phyloP scores from a whole-genome alignment of 2,888 invertebrate genomes.

The Meteorus cinctellus region DNA sequence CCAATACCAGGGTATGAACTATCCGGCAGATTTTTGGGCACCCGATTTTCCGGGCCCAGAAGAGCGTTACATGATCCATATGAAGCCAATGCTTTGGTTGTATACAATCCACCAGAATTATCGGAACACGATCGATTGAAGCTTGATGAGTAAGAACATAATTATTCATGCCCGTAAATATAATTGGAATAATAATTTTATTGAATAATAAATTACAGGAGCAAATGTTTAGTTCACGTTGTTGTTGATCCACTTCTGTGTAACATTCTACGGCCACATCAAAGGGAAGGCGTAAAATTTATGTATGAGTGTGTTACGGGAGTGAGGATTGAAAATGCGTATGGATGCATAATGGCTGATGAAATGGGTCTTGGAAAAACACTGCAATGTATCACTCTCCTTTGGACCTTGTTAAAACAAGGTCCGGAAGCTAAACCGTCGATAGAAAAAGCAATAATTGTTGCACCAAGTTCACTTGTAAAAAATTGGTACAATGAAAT shows the following conservation, averaged over 20 bases:
- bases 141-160: constrained; percentile 77
- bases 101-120: constrained; percentile 88
- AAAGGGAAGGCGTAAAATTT: constrained; percentile 98
- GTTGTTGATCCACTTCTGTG: constrained; percentile 97
- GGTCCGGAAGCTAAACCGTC: constrained; percentile 89
- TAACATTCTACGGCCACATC: constrained; percentile 95
- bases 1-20: constrained; percentile 92
- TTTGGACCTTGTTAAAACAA: constrained; percentile 96
- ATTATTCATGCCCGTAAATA: constrained; percentile 25
- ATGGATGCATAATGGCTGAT: constrained; percentile 99
- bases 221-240: constrained; percentile 88
- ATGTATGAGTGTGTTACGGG: constrained; percentile 99
- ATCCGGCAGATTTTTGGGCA: constrained; percentile 86
- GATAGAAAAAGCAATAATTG: constrained; percentile 95
- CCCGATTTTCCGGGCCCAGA: constrained; percentile 77
- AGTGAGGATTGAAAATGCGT: constrained; percentile 86
- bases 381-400: constrained; percentile 94
- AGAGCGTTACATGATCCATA: constrained; percentile 92
- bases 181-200: constrained; percentile 25
- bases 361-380: constrained; percentile 99
- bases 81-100: constrained; percentile 91
- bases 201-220: constrained; percentile 68
- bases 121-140: constrained; percentile 92
- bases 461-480: constrained; percentile 97
- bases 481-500: constrained; percentile 99